Conservation (phyloP, 2,797 vertebrate species). For the Furcifer pardalis region DNA sequence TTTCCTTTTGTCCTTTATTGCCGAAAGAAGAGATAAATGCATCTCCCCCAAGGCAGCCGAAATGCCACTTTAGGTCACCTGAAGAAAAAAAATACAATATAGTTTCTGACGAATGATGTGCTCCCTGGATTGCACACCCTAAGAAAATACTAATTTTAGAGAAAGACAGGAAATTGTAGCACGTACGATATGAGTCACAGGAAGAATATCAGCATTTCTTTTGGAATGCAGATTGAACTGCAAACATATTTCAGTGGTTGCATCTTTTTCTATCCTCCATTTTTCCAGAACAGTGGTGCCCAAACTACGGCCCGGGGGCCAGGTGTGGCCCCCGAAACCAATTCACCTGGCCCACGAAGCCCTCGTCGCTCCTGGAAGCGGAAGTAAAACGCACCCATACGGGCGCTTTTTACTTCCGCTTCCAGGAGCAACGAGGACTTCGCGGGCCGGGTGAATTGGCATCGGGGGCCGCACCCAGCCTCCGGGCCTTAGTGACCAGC, state of each 20-base stretch:
- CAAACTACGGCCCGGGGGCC: no score
- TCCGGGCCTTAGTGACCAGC: no score
- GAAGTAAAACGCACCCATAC: no score
- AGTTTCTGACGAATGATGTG: neutral
- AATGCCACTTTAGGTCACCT: neutral
- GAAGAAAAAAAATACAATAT: neutral
- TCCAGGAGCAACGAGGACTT: no score
- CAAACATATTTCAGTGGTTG: neutral
- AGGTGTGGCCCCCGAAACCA: no score
- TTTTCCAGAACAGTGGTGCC: no score
- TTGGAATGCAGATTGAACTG: neutral
- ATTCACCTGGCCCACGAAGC: no score
- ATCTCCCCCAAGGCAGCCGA: neutral
- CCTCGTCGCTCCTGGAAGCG: no score
- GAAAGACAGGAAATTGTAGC: neutral
- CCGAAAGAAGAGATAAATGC: conserved; percentile 1
- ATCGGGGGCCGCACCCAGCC: no score
- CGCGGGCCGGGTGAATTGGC: no score
- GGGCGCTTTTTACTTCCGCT: no score
- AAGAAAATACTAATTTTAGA: neutral
- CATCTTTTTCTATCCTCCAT: neutral
- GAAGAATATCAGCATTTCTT: neutral
- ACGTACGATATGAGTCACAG: neutral
- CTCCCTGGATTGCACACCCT: no score
- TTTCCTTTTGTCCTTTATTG: neutral